These are phyloP conservation scores for Periparus ater DNA, from an alignment of 2,797 vertebrate genomes.

Conservation along the genomic window DNA sequence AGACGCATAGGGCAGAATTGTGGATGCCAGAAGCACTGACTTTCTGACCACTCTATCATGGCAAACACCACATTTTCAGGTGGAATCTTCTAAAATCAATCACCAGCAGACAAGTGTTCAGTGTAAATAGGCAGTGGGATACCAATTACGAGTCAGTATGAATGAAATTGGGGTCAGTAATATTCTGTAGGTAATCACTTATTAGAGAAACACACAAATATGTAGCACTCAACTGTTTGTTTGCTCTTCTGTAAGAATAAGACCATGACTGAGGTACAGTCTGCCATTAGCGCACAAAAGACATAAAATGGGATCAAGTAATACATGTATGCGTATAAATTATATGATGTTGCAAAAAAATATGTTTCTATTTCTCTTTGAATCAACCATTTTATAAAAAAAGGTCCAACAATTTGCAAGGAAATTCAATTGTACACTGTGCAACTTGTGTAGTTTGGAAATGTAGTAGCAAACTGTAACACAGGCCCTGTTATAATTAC, in stretches of 20 bases:
- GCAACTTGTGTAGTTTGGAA: neutral
- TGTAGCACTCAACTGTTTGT: rapidly evolving
- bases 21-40: neutral
- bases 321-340: neutral
- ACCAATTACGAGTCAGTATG: neutral
- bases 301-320: neutral
- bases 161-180: neutral
- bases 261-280: neutral
- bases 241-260: neutral
- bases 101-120: neutral
- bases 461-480: neutral
- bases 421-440: neutral
- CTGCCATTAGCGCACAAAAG: neutral
- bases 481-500: neutral
- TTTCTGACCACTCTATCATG: neutral
- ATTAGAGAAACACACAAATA: neutral
- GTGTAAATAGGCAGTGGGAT: neutral
- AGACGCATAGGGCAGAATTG: neutral
- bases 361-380: neutral
- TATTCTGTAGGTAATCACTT: neutral
- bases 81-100: neutral
- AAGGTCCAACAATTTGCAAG: neutral
- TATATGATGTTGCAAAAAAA: neutral
- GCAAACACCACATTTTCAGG: neutral
- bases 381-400: neutral